Evolutionary conservation across 2,797 vertebrate species (phyloP), one percentile per base, ranked within the genome.

Genomic region (Orestias chungarensis): DNA sequence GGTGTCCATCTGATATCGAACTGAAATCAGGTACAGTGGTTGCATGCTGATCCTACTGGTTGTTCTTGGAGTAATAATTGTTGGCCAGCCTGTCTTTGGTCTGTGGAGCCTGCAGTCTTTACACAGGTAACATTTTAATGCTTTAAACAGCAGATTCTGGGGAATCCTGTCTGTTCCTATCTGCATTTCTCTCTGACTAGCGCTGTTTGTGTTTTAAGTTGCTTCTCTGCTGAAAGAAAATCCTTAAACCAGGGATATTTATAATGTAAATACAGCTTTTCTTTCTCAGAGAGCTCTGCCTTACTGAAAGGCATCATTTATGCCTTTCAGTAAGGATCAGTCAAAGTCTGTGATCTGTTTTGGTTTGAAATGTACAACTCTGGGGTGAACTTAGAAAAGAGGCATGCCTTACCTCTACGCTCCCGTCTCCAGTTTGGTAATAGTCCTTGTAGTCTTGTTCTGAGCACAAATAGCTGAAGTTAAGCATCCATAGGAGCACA

Each of bases 401-500:
- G 4, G 11, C 17, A 47, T 18, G 55, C 57, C 89, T 91, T 88
- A 94, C 93, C 93, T 92, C 64, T 2, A 89, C 88, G 77, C 85
- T 91, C 88, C 84, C 89, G 85, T 87, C 87, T 81, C 85, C 87
- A 59, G 82, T 55, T 47, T 75, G 78, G 78, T 90, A 93, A 81
- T 86, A 87, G 89, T 92, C 88, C 38, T 68, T 73, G 17, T 85
- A 90, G 75, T 92, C 89, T 72, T 92, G 89, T 82, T 90, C 92
- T 65, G 82, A 87, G 83, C 89, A 89, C 83, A 93, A 78, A 72
- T 59, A 66, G 82, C 86, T 76, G 79, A 86, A 81, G 71, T 88
- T 88, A 88, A 93, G 88, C 81, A 93, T 90, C 92, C 92, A 93
- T 92, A 93, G 79, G 82, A 91, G 75, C 79, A 91, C 76, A 81